Conservation (phyloP, 1,140 invertebrate species). For the Drosophila micromelanica region DNA sequence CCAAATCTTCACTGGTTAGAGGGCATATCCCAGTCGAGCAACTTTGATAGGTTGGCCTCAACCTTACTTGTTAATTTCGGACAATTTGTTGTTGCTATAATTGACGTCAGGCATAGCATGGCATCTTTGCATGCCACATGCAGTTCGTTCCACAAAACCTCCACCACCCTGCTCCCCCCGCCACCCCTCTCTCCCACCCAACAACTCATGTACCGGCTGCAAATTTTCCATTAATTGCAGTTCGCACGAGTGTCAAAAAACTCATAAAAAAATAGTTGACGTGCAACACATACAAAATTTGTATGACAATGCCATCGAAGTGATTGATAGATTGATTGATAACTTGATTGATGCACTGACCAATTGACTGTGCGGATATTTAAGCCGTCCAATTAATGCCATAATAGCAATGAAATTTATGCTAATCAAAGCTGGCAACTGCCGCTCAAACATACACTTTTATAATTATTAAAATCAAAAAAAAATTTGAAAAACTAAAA, state of each 20-base stretch:
- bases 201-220: conserved; percentile 38
- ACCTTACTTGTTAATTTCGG: neutral
- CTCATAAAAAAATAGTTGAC: conserved; percentile 47
- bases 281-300: conserved; percentile 49
- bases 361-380: conserved; percentile 42
- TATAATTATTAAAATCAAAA: conserved; percentile 20
- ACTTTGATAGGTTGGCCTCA: neutral
- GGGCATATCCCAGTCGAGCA: neutral
- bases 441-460: neutral
- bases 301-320: conserved; percentile 41
- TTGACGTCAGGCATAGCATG: conserved; percentile 13
- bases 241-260: conserved; percentile 48
- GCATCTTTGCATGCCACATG: conserved; percentile 33
- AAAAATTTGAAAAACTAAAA: conserved; percentile 5
- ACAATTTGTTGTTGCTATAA: conserved; percentile 7
- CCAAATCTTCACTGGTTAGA: neutral
- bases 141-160: neutral
- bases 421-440: conserved; percentile 62
- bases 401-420: conserved; percentile 62
- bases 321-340: conserved; percentile 43
- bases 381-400: conserved; percentile 59
- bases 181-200: neutral
- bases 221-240: conserved; percentile 67
- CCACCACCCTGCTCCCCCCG: neutral
- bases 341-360: conserved; percentile 59